A percentile compares a stretch with the other conserved stretches of the same genome.
These are phyloP conservation scores for Parauchenoglanis ngamensis DNA, from an alignment of 2,797 vertebrate species.

Conservation along the genomic window DNA sequence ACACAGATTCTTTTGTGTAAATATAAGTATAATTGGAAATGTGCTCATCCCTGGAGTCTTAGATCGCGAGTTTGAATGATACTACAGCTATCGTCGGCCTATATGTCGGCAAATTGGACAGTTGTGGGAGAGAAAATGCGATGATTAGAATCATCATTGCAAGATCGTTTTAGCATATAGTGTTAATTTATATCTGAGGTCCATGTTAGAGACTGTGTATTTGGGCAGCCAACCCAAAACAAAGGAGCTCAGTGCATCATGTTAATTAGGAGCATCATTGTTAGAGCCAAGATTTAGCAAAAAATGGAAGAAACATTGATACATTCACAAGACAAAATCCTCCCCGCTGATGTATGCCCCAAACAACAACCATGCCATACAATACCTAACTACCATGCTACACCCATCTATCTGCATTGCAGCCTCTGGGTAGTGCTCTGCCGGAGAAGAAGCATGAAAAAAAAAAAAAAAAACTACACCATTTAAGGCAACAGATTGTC, in stretches of 20 bases:
- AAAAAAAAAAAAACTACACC: background rate
- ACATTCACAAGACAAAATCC: background rate
- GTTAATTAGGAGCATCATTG: slow-evolving; percentile 64
- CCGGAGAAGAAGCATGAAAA: background rate
- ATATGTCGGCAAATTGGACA: no score
- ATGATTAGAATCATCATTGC: no score
- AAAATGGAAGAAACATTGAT: slow-evolving; percentile 55
- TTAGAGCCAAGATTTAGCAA: slow-evolving; percentile 35
- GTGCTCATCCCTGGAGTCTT: background rate
- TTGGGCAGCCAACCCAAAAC: slow-evolving; percentile 36
- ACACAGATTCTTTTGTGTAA: background rate
- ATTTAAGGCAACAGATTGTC: slow-evolving; percentile 23
- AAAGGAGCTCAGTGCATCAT: slow-evolving; percentile 44
- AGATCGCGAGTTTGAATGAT: background rate
- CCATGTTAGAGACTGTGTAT: background rate
- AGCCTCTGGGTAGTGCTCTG: background rate
- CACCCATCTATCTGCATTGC: background rate
- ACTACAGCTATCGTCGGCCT: background rate
- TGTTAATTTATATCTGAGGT: slow-evolving; percentile 1
- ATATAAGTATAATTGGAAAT: background rate
- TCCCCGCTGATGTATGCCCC: no score
- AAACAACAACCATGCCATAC: background rate
- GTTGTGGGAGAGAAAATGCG: no score
- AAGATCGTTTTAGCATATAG: background rate
- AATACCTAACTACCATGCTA: slow-evolving; percentile 70